These are phyloP conservation scores for Periplaneta americana DNA, from an alignment of 1,140 invertebrate genomes.

Conservation along the genomic window DNA sequence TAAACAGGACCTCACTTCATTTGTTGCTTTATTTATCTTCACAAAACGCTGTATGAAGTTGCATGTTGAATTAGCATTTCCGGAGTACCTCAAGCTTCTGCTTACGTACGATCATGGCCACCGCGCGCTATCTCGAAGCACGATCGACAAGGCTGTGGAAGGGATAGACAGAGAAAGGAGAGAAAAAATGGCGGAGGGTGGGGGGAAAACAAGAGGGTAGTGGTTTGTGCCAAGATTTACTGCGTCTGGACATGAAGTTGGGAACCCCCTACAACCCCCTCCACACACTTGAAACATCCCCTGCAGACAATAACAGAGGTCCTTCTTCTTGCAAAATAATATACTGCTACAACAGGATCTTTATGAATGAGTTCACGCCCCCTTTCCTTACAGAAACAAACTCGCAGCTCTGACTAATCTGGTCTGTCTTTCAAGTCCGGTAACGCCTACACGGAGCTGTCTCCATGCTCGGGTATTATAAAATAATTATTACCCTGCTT, in stretches of 20 bases:
- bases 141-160: neutral
- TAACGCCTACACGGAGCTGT: no score
- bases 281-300: neutral
- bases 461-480: no score
- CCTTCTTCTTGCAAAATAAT: neutral
- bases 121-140: neutral
- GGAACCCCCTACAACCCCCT: neutral
- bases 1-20: neutral
- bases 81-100: neutral
- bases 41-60: neutral
- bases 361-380: neutral
- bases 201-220: neutral
- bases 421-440: no score
- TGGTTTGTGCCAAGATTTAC: neutral
- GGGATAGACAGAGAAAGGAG: neutral
- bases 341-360: neutral
- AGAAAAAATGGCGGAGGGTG: neutral
- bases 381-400: neutral
- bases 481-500: no score
- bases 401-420: neutral
- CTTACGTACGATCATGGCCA: neutral
- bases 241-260: neutral
- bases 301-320: neutral
- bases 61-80: neutral
- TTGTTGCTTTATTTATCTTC: neutral